A percentile compares a stretch with the other conserved stretches of the same genome.
Evolutionary conservation across 1,140 invertebrate genomes (phyloP).

Genomic region (Ylistrum balloti): DNA sequence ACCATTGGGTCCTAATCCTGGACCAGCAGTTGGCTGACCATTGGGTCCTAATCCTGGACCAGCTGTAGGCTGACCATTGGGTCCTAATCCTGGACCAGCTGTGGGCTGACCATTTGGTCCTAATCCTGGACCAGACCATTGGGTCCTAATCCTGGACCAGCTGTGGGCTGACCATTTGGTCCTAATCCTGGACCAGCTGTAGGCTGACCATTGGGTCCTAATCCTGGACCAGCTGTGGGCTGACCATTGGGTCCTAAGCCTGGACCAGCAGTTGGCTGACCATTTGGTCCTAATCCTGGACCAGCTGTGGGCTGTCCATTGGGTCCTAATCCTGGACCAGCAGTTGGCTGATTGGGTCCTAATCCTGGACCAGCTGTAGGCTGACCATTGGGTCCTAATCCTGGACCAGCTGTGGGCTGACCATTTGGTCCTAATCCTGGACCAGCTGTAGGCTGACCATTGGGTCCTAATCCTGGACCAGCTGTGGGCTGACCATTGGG

Average conservation of each 20-base stretch:
- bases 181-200: conserved; percentile 27
- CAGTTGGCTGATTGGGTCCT: conserved; percentile 48
- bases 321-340: conserved; percentile 24
- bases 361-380: conserved; percentile 42
- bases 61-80: neutral
- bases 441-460: no score
- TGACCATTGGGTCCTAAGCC: neutral
- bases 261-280: conserved; percentile 42
- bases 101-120: conserved; percentile 21
- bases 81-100: conserved; percentile 4
- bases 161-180: conserved; percentile 30
- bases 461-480: neutral
- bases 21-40: conserved; percentile 41
- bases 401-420: conserved; percentile 44
- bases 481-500: conserved; percentile 47
- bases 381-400: conserved; percentile 5
- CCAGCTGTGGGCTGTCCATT: neutral
- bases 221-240: conserved; percentile 49
- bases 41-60: neutral
- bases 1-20: conserved; percentile 43
- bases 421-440: no score
- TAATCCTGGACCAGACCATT: neutral
- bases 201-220: neutral
- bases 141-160: no score
- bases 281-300: neutral